Evolutionary conservation across 2,113 vertebrate genomes (phyloP).

Genomic region (Eolophus roseicapilla): DNA sequence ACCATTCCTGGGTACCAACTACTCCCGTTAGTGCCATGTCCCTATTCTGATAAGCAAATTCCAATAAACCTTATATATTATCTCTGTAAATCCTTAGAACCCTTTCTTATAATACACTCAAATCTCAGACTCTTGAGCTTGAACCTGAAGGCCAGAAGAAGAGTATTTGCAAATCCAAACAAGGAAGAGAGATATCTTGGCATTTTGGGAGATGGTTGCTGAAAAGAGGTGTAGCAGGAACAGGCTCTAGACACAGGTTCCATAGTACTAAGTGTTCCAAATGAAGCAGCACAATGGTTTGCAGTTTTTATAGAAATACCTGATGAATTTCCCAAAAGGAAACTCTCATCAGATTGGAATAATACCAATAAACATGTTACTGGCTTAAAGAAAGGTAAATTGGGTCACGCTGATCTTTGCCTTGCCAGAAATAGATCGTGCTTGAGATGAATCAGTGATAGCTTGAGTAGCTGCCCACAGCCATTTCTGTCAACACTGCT

Average conservation of each 20-base stretch:
- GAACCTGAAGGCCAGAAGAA: background rate
- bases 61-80: background rate
- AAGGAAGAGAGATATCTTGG: background rate
- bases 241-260: background rate
- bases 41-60: background rate
- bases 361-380: background rate
- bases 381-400: background rate
- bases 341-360: background rate
- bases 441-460: background rate
- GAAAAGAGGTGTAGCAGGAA: background rate
- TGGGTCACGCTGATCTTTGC: background rate
- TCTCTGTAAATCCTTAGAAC: background rate
- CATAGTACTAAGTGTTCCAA: slow-evolving; percentile 34
- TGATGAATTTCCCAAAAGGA: background rate
- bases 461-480: background rate
- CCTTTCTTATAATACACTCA: background rate
- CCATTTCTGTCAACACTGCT: background rate
- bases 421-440: background rate
- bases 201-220: background rate
- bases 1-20: background rate
- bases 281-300: slow-evolving; percentile 2
- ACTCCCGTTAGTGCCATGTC: background rate
- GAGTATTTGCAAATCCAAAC: background rate
- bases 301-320: background rate
- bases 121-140: background rate